Evolutionary conservation across 2,113 vertebrate species (phyloP), one percentile per base, ranked within the genome.

Genomic region (Spea multiplicata): DNA sequence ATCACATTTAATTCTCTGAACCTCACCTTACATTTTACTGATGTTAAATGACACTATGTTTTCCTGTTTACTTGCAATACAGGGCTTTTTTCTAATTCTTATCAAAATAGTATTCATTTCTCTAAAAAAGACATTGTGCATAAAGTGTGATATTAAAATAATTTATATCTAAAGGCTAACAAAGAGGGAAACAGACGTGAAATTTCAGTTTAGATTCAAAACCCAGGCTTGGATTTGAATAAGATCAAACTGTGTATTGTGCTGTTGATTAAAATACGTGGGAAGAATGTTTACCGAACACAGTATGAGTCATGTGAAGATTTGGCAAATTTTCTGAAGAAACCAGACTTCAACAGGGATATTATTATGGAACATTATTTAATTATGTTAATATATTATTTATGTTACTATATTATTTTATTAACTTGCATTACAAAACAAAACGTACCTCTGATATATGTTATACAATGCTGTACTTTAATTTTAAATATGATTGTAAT

Each of bases 1-100:
- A 87, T 85, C 78, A 86, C 85, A 84, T 86, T 93, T 93, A 93
- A 93, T 92, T 65, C 91, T 86, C 90, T 89, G 81, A 30, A 77
- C 48, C 72, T 89, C 71, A 74, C 62, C 6, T 44, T 49, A 3
- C 50, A 67, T 55, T 73, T 67, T 8, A 48, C 49, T n/a, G 13
- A 13, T 61, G 50, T 67, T 64, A 47, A 50, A 44, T 44, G 13
- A 66, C 12, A 62, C 14, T 14, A 9, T 14, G 47, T 49, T 70
- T 66, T 30, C 4, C 12, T 13, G 6, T 3, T 59, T 59, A 8
- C 10, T 59, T 59, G 12, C 8, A 59, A 13, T 59, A 59, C 10
- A 59, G 14, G 14, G 4, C 16, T 65, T 16, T 65, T n/a, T 3
- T 44, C 3, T 17, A 65, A 62, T 13, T 5, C 30, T 65, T 17